Evolutionary conservation across 2,113 vertebrate species (phyloP).

Genomic region (Elephantulus edwardii): DNA sequence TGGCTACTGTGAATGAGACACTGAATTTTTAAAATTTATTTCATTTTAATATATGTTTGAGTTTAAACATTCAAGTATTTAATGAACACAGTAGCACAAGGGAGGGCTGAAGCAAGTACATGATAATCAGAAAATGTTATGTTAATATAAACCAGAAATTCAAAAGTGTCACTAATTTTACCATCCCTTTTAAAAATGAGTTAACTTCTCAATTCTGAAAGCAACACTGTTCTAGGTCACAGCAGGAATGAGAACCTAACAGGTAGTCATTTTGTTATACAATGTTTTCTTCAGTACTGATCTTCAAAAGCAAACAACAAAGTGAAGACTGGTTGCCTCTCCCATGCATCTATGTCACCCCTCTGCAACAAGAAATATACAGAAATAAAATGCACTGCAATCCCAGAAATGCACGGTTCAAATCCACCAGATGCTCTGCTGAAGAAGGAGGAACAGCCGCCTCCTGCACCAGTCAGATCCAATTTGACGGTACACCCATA

Average conservation of each 20-base stretch:
- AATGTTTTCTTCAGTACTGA: constrained; percentile 38
- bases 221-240: not conserved
- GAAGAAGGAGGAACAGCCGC: too few species aligned
- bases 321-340: not conserved
- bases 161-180: not conserved
- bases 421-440: too few species aligned
- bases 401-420: too few species aligned
- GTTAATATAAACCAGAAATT: constrained; percentile 22
- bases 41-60: constrained; percentile 40
- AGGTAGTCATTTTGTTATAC: constrained; percentile 3
- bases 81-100: not conserved
- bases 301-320: constrained; percentile 4
- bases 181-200: not conserved
- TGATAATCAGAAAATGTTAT: not conserved
- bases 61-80: not conserved
- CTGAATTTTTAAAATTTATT: constrained; percentile 25
- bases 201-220: constrained; percentile 34
- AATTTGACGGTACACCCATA: too few species aligned
- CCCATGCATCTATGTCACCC: not conserved
- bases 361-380: not conserved
- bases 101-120: not conserved
- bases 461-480: too few species aligned
- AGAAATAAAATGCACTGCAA: too few species aligned
- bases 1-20: not conserved
- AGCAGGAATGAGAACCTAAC: not conserved